Evolutionary conservation across 2,113 vertebrate species (phyloP), one percentile per base, ranked within the genome.

Genomic region (Opisthocomus hoazin): DNA sequence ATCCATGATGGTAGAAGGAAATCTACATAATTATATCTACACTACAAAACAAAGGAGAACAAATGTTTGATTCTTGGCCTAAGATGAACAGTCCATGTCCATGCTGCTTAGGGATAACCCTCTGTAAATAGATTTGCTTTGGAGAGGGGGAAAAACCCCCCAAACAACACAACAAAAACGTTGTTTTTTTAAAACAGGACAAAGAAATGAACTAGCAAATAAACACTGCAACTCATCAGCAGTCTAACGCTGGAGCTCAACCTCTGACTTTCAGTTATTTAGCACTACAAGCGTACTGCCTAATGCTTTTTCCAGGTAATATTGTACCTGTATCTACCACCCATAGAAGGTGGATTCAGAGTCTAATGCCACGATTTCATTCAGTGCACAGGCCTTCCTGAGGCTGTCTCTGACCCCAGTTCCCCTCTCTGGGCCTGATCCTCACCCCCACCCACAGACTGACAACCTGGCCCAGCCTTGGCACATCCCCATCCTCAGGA

Each of bases 61-160:
- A 15, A 57, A 69, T 23, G 43, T 80, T 12, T 69, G 41, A 57
- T 57, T 45, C 12, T 23, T 69, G 16, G 12, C 23, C 16, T 80
- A 51, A 45, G 18, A 69, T 15, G 10, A 54, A 57, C 16, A 50
- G 43, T 32, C 15, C 10, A 16, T n/a, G 36, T 50, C 10, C 32
- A 27, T 39, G 17, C 6, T 64, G 24, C 29, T 75, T 75, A 69
- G 29, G 12, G 63, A 63, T 45, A 80, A 85, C 4, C 2, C 8
- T 57, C 48, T 69, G 46, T 68, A 65, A 78, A 71, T 45, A 61
- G 53, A 74, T 46, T 56, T 63, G 7, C 5, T 46, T 74, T 56
- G 6, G 7, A 34, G 14, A 2, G 6, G 6, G 8, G 12, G 14
- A 0, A 1, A 8, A 11, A 15, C 13, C 9, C 0, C 7, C 14